A percentile compares a stretch with the other conserved stretches of the same genome.
Evolutionary conservation across 2,113 vertebrate genomes (phyloP).

Genomic region (Jacana jacana): DNA sequence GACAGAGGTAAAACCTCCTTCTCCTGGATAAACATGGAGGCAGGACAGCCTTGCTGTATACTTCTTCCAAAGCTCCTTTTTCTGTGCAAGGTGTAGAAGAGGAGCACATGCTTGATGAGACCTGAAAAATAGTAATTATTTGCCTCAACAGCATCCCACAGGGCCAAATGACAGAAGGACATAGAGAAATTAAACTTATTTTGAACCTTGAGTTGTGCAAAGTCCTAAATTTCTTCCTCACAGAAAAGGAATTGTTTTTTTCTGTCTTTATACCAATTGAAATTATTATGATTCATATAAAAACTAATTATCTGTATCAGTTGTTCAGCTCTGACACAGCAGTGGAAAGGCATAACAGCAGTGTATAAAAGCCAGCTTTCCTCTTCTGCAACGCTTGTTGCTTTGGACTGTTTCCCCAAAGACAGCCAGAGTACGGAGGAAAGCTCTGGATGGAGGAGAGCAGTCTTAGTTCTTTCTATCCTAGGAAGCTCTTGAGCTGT

Average conservation of each 20-base stretch:
- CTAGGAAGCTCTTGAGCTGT: not conserved
- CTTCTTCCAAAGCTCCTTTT: not conserved
- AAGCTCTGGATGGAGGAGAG: not conserved
- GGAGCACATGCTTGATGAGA: accelerated
- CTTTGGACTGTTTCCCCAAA: not conserved
- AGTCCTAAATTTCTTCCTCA: not conserved
- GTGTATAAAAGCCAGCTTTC: not conserved
- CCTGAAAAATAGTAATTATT: not conserved
- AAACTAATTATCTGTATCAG: not conserved
- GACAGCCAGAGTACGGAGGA: not conserved
- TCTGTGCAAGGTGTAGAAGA: not conserved
- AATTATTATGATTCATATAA: not conserved
- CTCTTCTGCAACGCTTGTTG: not conserved
- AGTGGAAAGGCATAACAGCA: not conserved
- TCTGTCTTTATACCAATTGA: not conserved
- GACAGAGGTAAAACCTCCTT: not conserved
- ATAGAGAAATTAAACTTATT: not conserved
- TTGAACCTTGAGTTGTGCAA: not conserved
- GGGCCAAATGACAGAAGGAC: not conserved
- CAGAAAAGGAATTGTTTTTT: not conserved
- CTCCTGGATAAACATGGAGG: not conserved
- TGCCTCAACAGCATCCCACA: not conserved
- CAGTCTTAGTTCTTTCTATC: not conserved
- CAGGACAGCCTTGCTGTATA: not conserved
- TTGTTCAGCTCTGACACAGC: not conserved